These are phyloP conservation scores for Drosophila kokeensis DNA, from an alignment of 2,888 invertebrate genomes.

Conservation along the genomic window DNA sequence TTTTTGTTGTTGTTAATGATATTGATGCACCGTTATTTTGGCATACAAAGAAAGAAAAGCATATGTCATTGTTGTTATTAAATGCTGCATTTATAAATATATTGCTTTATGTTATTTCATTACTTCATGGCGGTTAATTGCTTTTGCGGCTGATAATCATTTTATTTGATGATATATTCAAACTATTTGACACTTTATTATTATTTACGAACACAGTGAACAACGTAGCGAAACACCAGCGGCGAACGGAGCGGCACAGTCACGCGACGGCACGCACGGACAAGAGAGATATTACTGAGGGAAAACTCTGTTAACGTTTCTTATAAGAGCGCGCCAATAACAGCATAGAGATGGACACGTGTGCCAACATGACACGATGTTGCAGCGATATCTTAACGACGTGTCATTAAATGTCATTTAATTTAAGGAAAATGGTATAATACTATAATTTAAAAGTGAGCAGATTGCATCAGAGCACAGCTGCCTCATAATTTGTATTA, in stretches of 20 bases:
- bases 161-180: conserved; percentile 27
- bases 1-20: conserved; percentile 29
- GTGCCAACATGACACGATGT: conserved; percentile 27
- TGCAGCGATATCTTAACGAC: neutral
- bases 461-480: neutral
- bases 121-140: conserved; percentile 33
- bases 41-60: conserved; percentile 35
- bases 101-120: conserved; percentile 21
- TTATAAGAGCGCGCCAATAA: conserved; percentile 52
- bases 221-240: conserved; percentile 53
- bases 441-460: neutral
- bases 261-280: conserved; percentile 51
- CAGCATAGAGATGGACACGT: conserved; percentile 38
- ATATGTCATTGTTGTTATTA: conserved; percentile 24
- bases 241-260: conserved; percentile 47
- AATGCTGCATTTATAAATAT: conserved; percentile 19
- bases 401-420: neutral
- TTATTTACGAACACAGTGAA: conserved; percentile 55
- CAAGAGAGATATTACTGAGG: conserved; percentile 53
- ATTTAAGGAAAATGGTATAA: neutral
- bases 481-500: no score
- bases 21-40: conserved; percentile 27
- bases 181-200: conserved; percentile 45
- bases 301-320: conserved; percentile 52
- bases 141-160: conserved; percentile 24